Base-by-base conservation (phyloP, 2,113 vertebrate species). In the Mellivora capensis region DNA sequence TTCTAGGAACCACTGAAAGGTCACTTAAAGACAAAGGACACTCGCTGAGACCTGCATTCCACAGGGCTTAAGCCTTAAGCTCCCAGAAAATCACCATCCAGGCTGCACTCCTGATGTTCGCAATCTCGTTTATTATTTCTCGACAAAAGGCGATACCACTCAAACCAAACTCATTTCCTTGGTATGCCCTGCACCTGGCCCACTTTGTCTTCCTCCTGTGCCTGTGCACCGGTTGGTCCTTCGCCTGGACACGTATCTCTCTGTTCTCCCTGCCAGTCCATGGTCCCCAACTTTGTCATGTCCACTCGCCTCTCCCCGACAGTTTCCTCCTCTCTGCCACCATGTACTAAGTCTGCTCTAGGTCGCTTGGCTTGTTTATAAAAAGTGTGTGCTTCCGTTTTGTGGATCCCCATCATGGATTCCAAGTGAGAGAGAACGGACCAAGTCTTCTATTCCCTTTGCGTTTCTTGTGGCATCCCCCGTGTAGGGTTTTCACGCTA, bases 21-120 rank as follows among this genome's bases (percentile, higher is more conserved):
- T 97, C 98, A 97, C 74, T 97, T 97, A 97, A 87, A 89, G 90
- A 98, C 98, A 96, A 94, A 98, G 95, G 96, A 98, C 95, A 80
- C 96, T 91, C 54, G 81, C 94, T 89, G 98, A 98, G 98, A 98
- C 94, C 81, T 59, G 25, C 71, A 74, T 96, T 85, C 89, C 76
- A 49, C 52, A 76, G 62, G 83, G 96, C 93, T 94, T 80, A 57
- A 34, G 72, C 52, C 37, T 49, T 93, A 91, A 97, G 93, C 94
- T 72, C 81, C 54, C 31, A 91, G 90, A 77, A 96, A 91, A 96
- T 94, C 49, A 61, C 94, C 72, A 52, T 91, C 83, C 62, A 42
- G 67, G 62, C 84, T 1, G 0, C 31, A 72, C 62, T 83, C 47
- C 71, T 7, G 12, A 44, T 29, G 76, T 47, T 47, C 79, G 74